Percentiles rank a stretch among this genome's conserved stretches.
phyloP scores from a whole-genome alignment of 2,113 vertebrate genomes.

The Arenaria interpres region DNA sequence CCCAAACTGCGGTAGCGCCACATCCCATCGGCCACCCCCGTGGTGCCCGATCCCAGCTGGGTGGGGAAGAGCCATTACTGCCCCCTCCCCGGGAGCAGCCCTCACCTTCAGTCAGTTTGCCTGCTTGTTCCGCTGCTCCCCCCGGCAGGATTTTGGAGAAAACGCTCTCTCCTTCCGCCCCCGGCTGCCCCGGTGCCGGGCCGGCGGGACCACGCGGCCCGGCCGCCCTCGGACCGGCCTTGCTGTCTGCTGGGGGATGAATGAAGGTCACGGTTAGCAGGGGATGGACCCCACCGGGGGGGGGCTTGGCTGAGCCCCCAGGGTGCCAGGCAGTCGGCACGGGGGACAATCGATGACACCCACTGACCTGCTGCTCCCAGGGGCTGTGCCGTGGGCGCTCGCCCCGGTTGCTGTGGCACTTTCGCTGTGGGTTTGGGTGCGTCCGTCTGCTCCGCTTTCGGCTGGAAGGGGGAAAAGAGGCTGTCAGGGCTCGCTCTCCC shows the following conservation, averaged over 20 bases:
- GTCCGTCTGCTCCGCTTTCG: constrained; percentile 81
- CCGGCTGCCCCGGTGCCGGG: constrained; percentile 74
- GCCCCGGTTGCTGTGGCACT: constrained; percentile 81
- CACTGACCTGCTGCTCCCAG: constrained; percentile 85
- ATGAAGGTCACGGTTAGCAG: not conserved
- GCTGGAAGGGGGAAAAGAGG: constrained; percentile 66
- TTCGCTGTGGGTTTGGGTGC: constrained; percentile 78
- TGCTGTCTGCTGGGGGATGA: constrained; percentile 78
- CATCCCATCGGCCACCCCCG: not conserved
- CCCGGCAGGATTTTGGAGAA: constrained; percentile 95
- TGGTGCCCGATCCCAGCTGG: fast-evolving
- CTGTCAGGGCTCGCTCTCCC: not conserved
- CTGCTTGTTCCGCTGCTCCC: constrained; percentile 95
- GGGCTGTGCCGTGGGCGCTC: constrained; percentile 74
- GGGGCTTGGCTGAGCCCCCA: not conserved
- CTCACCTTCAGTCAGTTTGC: constrained; percentile 96
- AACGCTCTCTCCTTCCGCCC: constrained; percentile 88
- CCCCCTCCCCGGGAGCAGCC: fast-evolving
- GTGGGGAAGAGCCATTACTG: fast-evolving
- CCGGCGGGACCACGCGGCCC: constrained; percentile 77
- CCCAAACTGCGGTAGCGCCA: not conserved
- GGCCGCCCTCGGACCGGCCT: constrained; percentile 68
- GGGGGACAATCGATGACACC: fast-evolving
- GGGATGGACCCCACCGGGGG: fast-evolving
- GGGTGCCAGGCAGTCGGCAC: not conserved